These are phyloP conservation scores for Oxycera nigricornis DNA, from an alignment of 2,888 invertebrate genomes.

Conservation along the genomic window DNA sequence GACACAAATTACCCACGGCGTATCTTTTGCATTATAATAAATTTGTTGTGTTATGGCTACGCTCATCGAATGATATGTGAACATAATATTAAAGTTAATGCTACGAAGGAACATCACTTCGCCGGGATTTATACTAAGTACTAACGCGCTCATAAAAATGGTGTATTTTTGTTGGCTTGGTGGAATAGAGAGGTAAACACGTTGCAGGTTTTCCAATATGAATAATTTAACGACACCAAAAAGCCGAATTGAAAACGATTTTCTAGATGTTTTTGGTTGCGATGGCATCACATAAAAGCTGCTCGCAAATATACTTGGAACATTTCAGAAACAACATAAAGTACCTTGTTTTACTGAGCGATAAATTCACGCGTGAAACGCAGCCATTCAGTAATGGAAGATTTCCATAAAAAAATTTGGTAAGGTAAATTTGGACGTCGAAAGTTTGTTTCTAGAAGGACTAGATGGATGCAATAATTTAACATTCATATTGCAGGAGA, in stretches of 20 bases:
- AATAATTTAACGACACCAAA: slow-evolving; percentile 12
- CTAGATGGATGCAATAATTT: no score
- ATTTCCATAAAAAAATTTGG: no score
- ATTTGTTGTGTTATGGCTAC: not conserved
- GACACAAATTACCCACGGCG: not conserved
- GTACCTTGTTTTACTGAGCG: no score
- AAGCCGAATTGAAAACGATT: slow-evolving; percentile 10
- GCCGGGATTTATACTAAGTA: slow-evolving; percentile 15
- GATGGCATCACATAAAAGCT: not conserved
- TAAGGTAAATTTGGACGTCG: no score
- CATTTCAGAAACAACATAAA: no score
- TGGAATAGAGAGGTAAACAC: not conserved
- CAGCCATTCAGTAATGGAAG: no score
- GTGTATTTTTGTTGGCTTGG: not conserved
- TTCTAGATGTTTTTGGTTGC: not conserved
- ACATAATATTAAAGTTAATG: not conserved
- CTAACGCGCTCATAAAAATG: not conserved
- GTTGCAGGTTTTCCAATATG: not conserved
- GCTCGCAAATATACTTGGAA: no score
- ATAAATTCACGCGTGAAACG: no score
- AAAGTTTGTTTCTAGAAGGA: no score
- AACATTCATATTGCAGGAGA: no score
- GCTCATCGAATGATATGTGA: not conserved
- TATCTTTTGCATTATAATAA: not conserved
- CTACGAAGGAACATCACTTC: slow-evolving; percentile 3